Base-by-base conservation (phyloP, 1,140 invertebrate genomes). In the Oryzaephilus surinamensis region DNA sequence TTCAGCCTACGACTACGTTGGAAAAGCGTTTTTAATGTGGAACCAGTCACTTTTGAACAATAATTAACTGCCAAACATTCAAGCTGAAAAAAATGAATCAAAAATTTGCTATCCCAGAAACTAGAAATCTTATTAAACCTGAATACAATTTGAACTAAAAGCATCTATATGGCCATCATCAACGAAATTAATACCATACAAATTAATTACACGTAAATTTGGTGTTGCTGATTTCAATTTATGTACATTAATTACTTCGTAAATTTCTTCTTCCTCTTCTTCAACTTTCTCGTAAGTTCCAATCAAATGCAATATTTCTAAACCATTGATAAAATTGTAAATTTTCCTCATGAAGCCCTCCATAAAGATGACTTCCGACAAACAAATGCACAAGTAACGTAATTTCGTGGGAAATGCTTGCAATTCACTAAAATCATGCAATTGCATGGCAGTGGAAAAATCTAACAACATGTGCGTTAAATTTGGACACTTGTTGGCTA, bases 341-440 rank as follows among this genome's bases (percentile, higher is more conserved):
- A 99, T 98, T 66, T 99, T 96, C 41, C 97, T 70, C 92, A 99
- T 98, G 60, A 99, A 99, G n/a, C 96, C 97, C 65, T 99, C 97
- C 84, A 99, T 94, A 64, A 99, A 99, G 58, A 99, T 99, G 30
- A 99, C 96, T 64, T 99, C 96, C 0, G 93, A 97, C 1, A 99
- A 67, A 54, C 96, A 99, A 52, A 99, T 90, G 61, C 94, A 97
- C 67, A 99, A 78, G 55, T 93, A 96, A 17, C 82, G 78, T 4
- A 99, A 66, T 61, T 97, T 97, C n/a, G 94, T 96, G 8, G 97
- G 97, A 66, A 99, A 99, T 5, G 90, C 83, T 63, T 96, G 91
- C 70, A 99, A 82, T 60, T 99, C 96, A 38, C 91, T 97, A 71
- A 99, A 99, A 61, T 99, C 97, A 59, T 99, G 95, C 11, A 99